A percentile compares a stretch with the other conserved stretches of the same genome.
These are phyloP conservation scores for Cepaea hortensis DNA, from an alignment of 2,888 invertebrate species.

Conservation along the genomic window DNA sequence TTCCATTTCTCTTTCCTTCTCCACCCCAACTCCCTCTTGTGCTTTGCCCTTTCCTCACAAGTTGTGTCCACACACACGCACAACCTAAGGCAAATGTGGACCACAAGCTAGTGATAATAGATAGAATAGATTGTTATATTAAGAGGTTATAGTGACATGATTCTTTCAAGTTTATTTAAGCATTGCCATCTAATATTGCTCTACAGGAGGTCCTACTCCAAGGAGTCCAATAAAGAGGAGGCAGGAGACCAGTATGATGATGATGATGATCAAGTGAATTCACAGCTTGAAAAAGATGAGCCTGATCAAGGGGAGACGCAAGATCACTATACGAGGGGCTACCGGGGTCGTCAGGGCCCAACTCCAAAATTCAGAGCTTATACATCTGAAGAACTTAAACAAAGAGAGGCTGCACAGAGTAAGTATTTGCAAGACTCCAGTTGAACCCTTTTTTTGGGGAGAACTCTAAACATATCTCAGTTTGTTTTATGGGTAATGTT, in stretches of 20 bases:
- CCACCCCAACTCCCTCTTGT: no score
- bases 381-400: constrained; percentile 51
- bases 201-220: constrained; percentile 42
- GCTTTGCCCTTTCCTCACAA: no score
- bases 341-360: constrained; percentile 49
- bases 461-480: no score
- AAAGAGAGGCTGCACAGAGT: constrained; percentile 48
- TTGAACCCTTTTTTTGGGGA: no score
- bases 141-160: no score
- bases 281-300: constrained; percentile 45
- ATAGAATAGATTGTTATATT: no score
- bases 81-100: no score
- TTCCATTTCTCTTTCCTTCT: no score
- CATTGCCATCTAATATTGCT: background rate
- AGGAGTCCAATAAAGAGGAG: constrained; percentile 50
- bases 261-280: constrained; percentile 33
- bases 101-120: no score
- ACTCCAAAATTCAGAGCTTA: constrained; percentile 53
- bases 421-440: background rate
- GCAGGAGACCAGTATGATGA: constrained; percentile 47
- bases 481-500: no score
- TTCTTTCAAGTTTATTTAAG: no score
- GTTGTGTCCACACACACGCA: no score
- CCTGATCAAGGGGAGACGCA: constrained; percentile 39
- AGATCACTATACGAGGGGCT: constrained; percentile 27